Base-by-base conservation (phyloP, 2,888 invertebrate species). In the Buathra laborator region DNA sequence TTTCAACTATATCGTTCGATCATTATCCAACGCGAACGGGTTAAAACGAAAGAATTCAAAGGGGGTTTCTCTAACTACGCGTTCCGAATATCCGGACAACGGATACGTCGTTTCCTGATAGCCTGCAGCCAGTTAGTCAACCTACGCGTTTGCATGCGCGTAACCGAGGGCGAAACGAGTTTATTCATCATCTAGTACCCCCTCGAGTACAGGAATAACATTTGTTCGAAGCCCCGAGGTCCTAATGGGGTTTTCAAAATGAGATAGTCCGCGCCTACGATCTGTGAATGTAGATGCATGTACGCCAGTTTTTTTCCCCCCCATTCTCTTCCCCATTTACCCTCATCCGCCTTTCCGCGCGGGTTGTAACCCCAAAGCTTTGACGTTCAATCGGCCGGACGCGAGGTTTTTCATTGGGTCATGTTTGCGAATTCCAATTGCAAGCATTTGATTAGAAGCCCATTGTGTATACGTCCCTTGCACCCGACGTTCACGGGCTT, bases 161-260 rank as follows among this genome's bases (percentile, higher is more conserved):
- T 37, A 51, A 80, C 43, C 43, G 59, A 80, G 67, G 44, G 72
- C 53, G 79, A 75, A 75, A 12, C 43, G 71, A 64, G 74, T 67
- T 84, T 77, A 72, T 81, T 84, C 76, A 77, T 48, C 74, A 64
- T 76, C 56, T 66, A 37, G 68, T 16, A 71, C 43, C 59, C 43
- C 59, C 10, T 5, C 29, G 59, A 77, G 71, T 64, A 64, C 51
- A 59, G 71, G 51, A 76, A 72, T 72, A 79, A 75, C 53, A 59
- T 67, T 72, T 72, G 56, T 67, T 67, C 81, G 37, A 68, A 68
- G 80, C 62, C 59, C 59, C 43, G n/a, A 75, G 64, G 62, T 29
- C 14, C 32, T 12, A 37, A 56, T 24, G 29, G 29, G 24, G 48
- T 14, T 19, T 56, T 10, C 12, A 10, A 19, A 56, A 64, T 43